phyloP scores from a whole-genome alignment of 1,140 invertebrate species.

The Samia ricini region DNA sequence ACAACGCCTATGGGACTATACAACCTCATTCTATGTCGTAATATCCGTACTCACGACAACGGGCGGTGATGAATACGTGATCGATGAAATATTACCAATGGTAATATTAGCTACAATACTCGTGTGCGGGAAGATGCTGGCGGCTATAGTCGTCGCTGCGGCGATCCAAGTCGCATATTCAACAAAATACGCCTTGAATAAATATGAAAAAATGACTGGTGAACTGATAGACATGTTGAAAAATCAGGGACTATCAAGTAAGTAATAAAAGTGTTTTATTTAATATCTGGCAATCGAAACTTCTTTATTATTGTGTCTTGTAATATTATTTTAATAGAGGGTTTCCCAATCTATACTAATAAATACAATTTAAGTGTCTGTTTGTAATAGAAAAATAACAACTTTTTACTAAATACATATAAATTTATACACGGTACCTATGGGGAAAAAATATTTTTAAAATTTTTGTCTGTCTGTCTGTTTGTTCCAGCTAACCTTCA shows the following conservation, averaged over 20 bases:
- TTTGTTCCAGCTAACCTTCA: no score
- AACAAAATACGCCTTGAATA: conserved; percentile 51
- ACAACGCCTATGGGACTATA: conserved; percentile 55
- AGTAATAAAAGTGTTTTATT: conserved; percentile 12
- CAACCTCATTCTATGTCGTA: conserved; percentile 53
- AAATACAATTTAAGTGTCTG: no score
- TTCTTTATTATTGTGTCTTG: no score
- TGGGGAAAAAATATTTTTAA: no score
- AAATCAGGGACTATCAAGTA: conserved; percentile 66
- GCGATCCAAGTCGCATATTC: conserved; percentile 60
- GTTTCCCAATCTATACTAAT: no score
- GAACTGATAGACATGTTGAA: conserved; percentile 62
- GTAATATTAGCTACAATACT: conserved; percentile 48
- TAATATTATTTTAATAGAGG: no score
- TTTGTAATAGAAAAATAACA: no score
- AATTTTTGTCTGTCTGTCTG: no score
- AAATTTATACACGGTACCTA: no score
- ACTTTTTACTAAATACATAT: no score
- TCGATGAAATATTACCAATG: conserved; percentile 46
- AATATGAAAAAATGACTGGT: conserved; percentile 54
- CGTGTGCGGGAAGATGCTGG: conserved; percentile 54
- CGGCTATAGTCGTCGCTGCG: conserved; percentile 52
- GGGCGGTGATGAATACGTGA: conserved; percentile 56
- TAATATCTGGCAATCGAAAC: no score
- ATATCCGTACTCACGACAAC: conserved; percentile 53